phyloP scores from a whole-genome alignment of 2,797 vertebrate genomes.

The Psittacula derbiana region DNA sequence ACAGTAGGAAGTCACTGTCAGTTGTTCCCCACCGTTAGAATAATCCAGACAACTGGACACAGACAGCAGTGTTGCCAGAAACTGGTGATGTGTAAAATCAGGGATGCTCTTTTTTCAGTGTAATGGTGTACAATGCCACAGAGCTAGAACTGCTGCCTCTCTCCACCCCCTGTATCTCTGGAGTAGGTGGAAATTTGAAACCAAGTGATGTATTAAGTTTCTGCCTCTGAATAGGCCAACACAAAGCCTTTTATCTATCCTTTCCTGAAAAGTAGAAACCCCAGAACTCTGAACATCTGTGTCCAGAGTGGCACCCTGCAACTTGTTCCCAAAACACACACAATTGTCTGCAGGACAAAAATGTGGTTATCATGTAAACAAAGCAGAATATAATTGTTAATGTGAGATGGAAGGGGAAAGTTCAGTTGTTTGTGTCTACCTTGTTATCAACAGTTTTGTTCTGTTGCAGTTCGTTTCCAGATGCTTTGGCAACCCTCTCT shows the following conservation, averaged over 20 bases:
- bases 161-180: rapidly evolving
- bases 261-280: not conserved
- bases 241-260: not conserved
- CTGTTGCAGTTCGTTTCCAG: not conserved
- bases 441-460: not conserved
- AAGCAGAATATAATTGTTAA: not conserved
- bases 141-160: not conserved
- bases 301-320: not conserved
- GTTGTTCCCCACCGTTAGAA: not conserved
- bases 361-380: not conserved
- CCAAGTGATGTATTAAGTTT: not conserved
- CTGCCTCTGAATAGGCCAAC: not conserved
- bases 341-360: not conserved
- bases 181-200: not conserved
- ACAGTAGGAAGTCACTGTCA: not conserved
- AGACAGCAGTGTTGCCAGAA: not conserved
- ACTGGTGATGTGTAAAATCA: not conserved
- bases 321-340: not conserved
- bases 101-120: not conserved
- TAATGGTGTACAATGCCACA: not conserved
- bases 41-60: not conserved
- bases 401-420: not conserved
- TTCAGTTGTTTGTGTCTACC: not conserved
- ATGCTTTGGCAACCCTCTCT: not conserved
- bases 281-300: not conserved